These are phyloP conservation scores for Enteromius thamalakanensis DNA, from an alignment of 2,797 vertebrate genomes.

Conservation along the genomic window DNA sequence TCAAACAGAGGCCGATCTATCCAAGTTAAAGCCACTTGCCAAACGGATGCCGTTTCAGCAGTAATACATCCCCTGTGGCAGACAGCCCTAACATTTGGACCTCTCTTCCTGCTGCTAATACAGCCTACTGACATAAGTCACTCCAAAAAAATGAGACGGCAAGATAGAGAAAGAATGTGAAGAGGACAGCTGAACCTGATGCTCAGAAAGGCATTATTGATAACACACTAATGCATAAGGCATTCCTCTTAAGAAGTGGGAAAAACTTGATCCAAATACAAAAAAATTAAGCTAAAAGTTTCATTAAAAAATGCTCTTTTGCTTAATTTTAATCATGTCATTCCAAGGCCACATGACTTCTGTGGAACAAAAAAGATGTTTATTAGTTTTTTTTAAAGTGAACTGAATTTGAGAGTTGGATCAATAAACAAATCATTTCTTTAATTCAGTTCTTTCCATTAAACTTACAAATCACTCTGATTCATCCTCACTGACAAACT, in stretches of 20 bases:
- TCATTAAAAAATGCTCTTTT: background rate
- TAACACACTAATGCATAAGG: conserved; percentile 9
- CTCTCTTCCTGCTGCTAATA: conserved; percentile 42
- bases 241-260: background rate
- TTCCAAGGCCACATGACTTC: background rate
- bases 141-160: conserved; percentile 24
- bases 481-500: background rate
- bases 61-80: conserved; percentile 39
- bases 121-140: conserved; percentile 44
- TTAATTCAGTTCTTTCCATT: background rate
- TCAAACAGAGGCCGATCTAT: conserved; percentile 36
- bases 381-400: too few relatives aligned
- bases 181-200: background rate
- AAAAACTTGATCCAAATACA: background rate
- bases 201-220: conserved; percentile 13
- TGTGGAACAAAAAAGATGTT: background rate
- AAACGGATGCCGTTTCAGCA: conserved; percentile 26
- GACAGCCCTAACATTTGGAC: conserved; percentile 45
- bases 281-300: too few relatives aligned
- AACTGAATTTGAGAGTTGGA: background rate
- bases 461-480: background rate
- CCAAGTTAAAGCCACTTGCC: conserved; percentile 40
- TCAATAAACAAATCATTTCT: background rate
- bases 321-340: background rate
- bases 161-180: conserved; percentile 3